A percentile compares a stretch with the other conserved stretches of the same genome.
These are phyloP conservation scores for Elymnias hypermnestra DNA, from an alignment of 1,140 invertebrate species.

Conservation along the genomic window DNA sequence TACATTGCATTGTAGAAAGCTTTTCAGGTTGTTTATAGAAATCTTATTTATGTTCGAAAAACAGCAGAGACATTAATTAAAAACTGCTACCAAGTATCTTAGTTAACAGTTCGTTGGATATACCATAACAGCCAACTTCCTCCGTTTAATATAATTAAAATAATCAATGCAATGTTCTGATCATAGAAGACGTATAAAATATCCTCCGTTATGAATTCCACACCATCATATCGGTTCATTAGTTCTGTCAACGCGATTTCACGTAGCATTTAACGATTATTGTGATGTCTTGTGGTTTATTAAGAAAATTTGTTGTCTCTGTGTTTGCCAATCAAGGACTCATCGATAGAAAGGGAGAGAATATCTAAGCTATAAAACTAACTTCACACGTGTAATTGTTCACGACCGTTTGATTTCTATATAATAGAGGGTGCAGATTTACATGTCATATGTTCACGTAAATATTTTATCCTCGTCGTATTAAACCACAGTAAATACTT, in stretches of 20 bases:
- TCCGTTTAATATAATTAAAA: conserved; percentile 17
- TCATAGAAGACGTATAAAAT: conserved; percentile 17
- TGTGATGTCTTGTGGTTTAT: conserved; percentile 1
- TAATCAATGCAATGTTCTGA: conserved; percentile 4
- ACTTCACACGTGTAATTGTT: too few species aligned
- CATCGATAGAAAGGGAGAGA: background rate
- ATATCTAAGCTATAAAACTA: too few species aligned
- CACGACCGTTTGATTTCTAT: too few species aligned
- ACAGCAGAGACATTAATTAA: too few species aligned
- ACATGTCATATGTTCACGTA: too few species aligned
- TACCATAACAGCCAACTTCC: conserved; percentile 13
- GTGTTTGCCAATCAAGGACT: background rate
- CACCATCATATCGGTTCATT: conserved; percentile 19
- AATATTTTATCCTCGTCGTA: too few species aligned
- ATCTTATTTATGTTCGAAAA: too few species aligned
- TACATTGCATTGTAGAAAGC: too few species aligned
- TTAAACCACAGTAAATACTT: too few species aligned
- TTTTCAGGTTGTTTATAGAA: too few species aligned
- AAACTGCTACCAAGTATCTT: background rate
- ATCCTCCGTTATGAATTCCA: conserved; percentile 22
- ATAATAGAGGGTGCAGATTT: too few species aligned
- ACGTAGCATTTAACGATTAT: conserved; percentile 14
- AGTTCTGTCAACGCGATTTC: conserved; percentile 16
- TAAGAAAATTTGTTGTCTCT: background rate
- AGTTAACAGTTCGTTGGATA: conserved; percentile 1